These are phyloP conservation scores for Sebastes aleutianus DNA, from an alignment of 2,797 vertebrate species.

Conservation along the genomic window DNA sequence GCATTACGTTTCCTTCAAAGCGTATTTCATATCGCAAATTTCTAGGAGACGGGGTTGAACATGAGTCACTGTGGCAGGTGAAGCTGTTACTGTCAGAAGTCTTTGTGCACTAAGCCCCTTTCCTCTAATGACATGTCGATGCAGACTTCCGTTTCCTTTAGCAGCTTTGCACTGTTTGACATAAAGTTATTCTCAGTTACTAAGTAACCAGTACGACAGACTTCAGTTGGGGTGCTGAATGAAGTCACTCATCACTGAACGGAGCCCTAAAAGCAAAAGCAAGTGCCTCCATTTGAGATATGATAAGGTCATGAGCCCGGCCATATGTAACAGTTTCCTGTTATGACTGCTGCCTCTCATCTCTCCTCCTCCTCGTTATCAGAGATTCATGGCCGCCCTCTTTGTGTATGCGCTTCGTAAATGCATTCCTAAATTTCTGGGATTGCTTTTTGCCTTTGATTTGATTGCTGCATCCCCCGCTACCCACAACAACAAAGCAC, in stretches of 20 bases:
- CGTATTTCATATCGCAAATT: accelerated
- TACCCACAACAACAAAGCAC: constrained; percentile 23
- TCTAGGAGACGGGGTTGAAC: too few species aligned
- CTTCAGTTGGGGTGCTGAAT: not conserved
- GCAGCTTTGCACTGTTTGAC: not conserved
- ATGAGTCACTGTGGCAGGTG: not conserved
- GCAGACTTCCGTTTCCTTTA: not conserved
- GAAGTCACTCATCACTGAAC: not conserved
- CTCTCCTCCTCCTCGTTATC: not conserved
- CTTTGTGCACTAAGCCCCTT: not conserved
- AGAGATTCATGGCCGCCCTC: not conserved
- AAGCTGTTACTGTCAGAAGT: not conserved
- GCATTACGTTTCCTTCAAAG: too few species aligned
- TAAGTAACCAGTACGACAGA: not conserved
- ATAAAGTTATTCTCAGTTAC: not conserved
- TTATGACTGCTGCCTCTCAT: not conserved
- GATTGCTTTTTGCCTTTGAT: constrained; percentile 3
- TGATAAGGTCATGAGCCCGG: not conserved
- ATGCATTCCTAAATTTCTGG: not conserved
- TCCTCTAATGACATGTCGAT: not conserved
- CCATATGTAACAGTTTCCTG: not conserved
- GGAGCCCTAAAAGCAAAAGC: not conserved
- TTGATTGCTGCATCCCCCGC: constrained; percentile 13
- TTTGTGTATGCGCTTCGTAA: not conserved
- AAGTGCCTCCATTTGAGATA: not conserved